Percentiles rank a stretch among this genome's conserved stretches.
Evolutionary conservation across 2,888 invertebrate genomes (phyloP).

Genomic region (Limenitis camilla): DNA sequence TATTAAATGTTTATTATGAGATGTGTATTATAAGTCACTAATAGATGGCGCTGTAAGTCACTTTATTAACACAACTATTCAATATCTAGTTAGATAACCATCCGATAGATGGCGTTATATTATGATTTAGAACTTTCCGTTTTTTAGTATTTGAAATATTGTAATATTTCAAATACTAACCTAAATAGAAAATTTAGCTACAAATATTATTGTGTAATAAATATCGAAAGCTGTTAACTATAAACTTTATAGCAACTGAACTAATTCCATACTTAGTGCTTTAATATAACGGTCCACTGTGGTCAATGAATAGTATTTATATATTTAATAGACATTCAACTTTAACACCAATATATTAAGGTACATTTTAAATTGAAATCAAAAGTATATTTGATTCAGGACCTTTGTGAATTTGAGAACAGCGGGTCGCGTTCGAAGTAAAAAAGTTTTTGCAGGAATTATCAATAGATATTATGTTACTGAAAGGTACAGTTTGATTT

Average conservation of each 20-base stretch:
- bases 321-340: neutral
- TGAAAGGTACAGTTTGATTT: constrained; percentile 14
- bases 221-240: neutral
- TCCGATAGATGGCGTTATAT: too few relatives aligned
- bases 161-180: too few relatives aligned
- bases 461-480: constrained; percentile 21
- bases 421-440: constrained; percentile 20
- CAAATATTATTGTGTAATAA: too few relatives aligned
- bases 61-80: too few relatives aligned
- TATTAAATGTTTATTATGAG: too few relatives aligned
- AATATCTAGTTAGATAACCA: too few relatives aligned
- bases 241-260: neutral
- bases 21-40: too few relatives aligned
- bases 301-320: neutral
- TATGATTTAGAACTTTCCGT: too few relatives aligned
- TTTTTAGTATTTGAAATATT: too few relatives aligned
- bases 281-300: neutral
- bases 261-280: constrained; percentile 1
- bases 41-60: too few relatives aligned
- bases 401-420: constrained; percentile 25
- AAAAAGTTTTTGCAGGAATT: constrained; percentile 24
- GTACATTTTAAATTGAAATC: constrained; percentile 2
- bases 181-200: too few relatives aligned
- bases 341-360: neutral
- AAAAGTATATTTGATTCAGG: constrained; percentile 9